Evolutionary conservation across 2,113 vertebrate genomes (phyloP).

Genomic region (Bagarius yarrelli): DNA sequence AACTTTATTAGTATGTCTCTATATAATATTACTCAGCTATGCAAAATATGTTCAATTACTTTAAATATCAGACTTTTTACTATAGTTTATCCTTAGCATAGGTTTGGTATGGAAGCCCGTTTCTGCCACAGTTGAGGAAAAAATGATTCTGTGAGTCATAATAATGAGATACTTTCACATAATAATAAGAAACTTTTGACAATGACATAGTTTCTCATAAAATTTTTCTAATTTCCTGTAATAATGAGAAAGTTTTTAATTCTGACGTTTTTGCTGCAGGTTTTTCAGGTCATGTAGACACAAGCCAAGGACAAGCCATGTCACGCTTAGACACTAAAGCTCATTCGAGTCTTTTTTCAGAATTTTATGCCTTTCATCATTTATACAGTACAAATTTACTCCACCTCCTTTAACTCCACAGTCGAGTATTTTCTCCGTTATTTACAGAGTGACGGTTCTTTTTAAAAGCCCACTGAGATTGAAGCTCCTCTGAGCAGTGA

Average conservation of each 20-base stretch:
- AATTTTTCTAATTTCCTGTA: too few relatives aligned
- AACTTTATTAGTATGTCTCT: conserved; percentile 49
- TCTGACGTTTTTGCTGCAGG: neutral
- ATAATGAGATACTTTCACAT: too few relatives aligned
- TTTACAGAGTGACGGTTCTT: neutral
- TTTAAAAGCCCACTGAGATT: neutral
- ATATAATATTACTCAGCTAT: conserved; percentile 41
- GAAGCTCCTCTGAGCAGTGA: conserved; percentile 18
- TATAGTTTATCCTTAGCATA: neutral
- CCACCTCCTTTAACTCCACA: neutral
- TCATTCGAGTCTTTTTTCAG: conserved; percentile 7
- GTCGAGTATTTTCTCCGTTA: neutral
- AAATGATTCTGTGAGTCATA: too few relatives aligned
- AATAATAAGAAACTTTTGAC: too few relatives aligned
- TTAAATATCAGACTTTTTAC: neutral
- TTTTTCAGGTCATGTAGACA: neutral
- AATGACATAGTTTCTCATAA: too few relatives aligned
- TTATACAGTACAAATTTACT: neutral
- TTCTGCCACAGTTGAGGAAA: too few relatives aligned
- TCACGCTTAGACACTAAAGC: conserved; percentile 29
- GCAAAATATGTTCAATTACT: neutral
- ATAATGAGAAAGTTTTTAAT: too few relatives aligned
- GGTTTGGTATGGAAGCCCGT: too few relatives aligned
- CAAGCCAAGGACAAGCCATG: neutral
- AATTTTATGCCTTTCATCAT: conserved; percentile 5